Conservation (phyloP, 2,888 invertebrate species). For the Teleiodes luculella region DNA sequence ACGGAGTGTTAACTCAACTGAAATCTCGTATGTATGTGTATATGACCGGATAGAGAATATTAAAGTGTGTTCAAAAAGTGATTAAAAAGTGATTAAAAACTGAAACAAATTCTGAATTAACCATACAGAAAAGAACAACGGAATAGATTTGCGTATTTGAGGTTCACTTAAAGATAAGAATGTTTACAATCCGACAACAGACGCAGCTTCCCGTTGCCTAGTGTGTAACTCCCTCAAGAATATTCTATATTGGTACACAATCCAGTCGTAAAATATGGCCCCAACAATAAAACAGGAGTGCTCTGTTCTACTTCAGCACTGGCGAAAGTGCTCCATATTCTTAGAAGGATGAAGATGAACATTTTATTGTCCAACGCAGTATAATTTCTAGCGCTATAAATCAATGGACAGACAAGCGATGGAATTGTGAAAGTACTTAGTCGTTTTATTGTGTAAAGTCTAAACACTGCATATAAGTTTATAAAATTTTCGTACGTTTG, state of each 20-base stretch:
- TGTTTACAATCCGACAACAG: not conserved
- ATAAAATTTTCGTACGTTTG: no score
- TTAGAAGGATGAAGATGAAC: slow-evolving; percentile 50
- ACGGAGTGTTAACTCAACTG: no score
- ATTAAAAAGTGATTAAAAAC: no score
- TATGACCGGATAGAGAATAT: no score
- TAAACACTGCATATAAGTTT: no score
- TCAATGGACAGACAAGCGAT: not conserved
- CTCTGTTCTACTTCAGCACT: slow-evolving; percentile 62
- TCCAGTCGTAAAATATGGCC: slow-evolving; percentile 77
- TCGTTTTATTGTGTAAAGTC: not conserved
- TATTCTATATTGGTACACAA: slow-evolving; percentile 74
- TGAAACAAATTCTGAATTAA: no score
- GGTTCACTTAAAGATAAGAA: no score
- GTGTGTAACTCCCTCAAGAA: slow-evolving; percentile 13
- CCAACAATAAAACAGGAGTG: slow-evolving; percentile 78
- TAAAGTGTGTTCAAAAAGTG: no score
- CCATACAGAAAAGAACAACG: no score
- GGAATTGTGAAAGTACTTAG: not conserved
- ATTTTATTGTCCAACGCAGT: slow-evolving; percentile 58
- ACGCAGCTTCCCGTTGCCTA: not conserved
- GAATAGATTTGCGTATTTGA: no score
- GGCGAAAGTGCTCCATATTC: slow-evolving; percentile 69
- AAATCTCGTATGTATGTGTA: no score
- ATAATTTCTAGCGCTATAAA: slow-evolving; percentile 46